Base-by-base conservation (phyloP, 2,888 invertebrate genomes). In the Microdon myrmicae region DNA sequence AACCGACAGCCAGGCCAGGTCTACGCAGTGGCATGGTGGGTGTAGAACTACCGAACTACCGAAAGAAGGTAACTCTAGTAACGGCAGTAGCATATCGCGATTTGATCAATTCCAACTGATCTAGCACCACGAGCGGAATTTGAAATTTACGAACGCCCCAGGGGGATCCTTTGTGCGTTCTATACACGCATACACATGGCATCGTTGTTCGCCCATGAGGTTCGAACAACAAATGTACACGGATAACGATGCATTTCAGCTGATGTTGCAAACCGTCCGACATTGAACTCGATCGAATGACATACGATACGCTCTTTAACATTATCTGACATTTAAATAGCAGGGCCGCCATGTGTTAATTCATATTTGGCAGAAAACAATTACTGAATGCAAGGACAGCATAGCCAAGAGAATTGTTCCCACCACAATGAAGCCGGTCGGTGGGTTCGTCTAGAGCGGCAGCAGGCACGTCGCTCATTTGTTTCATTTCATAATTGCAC, bases 401-500 rank as follows among this genome's bases (percentile, higher is more conserved):
- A 17, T 16, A 16, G 22, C 23, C 5, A 13, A 3, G 12, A 5
- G 8, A 12, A 16, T 29, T 56, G 44, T 48, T 19, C 51, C 45
- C 47, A 44, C 55, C 64, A 53, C 58, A 51, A 51, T 39, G 14
- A n/a, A n/a, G 4, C 20, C 7, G 23, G 31, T 22, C 19, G 22
- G 9, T 32, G 20, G 31, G 16, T 25, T 17, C 16, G 4, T 20
- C 9, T 14, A n/a, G 7, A 13, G 2, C 9, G 4, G 23, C 7
- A 16, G 26, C 48, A 23, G 28, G 41, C 58, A 64, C 58, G 51
- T 64, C 32, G 19, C 47, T 41, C 51, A 38, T 58, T 64, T 53
- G 64, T 64, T 51, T 58, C 51, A 34, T 64, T 53, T 64, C 41
- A 64, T 64, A 64, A 64, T 58, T 64, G 64, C 45, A 43, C 51